These are phyloP conservation scores for Tipula lateralis DNA, from an alignment of 2,888 invertebrate species.

Conservation along the genomic window DNA sequence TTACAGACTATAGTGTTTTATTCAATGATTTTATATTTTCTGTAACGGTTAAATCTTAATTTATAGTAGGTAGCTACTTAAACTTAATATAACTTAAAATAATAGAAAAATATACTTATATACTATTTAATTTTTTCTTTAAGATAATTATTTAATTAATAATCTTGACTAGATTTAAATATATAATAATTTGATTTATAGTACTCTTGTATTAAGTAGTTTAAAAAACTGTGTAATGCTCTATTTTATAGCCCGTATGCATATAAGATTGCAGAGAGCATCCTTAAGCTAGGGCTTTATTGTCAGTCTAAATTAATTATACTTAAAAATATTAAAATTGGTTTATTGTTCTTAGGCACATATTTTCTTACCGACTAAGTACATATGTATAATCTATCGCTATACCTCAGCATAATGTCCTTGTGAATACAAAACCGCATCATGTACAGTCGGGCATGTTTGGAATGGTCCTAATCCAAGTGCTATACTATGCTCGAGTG, in stretches of 20 bases:
- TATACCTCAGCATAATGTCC: not conserved
- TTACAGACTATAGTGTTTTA: not conserved
- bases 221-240: not conserved
- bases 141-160: not conserved
- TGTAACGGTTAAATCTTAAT: not conserved
- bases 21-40: not conserved
- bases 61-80: not conserved
- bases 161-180: not conserved
- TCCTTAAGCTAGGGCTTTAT: slow-evolving; percentile 11
- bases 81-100: not conserved
- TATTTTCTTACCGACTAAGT: not conserved
- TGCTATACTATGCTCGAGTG: slow-evolving; percentile 45
- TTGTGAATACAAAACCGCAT: slow-evolving; percentile 54
- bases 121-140: not conserved
- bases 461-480: slow-evolving; percentile 48
- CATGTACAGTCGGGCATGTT: slow-evolving; percentile 60
- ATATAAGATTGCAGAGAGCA: not conserved
- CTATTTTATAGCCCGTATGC: not conserved
- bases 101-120: not conserved
- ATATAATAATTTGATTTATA: not conserved
- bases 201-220: not conserved
- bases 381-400: not conserved
- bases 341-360: not conserved
- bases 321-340: not conserved
- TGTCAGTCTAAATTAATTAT: not conserved